phyloP scores from a whole-genome alignment of 2,888 invertebrate species.

The Odontocolon sp. region DNA sequence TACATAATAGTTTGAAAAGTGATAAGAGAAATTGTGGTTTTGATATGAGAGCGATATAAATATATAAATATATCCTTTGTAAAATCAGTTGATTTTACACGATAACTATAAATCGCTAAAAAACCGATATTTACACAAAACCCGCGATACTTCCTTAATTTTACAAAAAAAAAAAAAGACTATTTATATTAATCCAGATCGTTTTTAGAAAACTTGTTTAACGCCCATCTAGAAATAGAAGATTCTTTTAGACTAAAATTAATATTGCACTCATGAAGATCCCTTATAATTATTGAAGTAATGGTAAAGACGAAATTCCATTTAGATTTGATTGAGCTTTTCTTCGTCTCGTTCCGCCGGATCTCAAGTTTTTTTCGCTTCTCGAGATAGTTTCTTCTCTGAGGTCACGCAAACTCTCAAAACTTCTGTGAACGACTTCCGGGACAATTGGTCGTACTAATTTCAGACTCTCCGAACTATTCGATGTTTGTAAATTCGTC shows the following conservation, averaged over 20 bases:
- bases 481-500: neutral
- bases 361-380: slow-evolving; percentile 1
- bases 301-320: neutral
- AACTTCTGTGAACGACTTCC: slow-evolving; percentile 83
- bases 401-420: slow-evolving; percentile 82
- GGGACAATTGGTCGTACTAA: slow-evolving; percentile 83
- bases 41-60: slow-evolving; percentile 17
- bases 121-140: slow-evolving; percentile 20
- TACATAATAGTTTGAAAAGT: slow-evolving; percentile 40
- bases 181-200: neutral
- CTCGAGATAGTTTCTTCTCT: slow-evolving; percentile 76
- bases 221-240: slow-evolving; percentile 41
- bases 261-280: slow-evolving; percentile 6
- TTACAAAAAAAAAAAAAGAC: neutral
- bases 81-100: slow-evolving; percentile 23
- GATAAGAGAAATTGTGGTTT: slow-evolving; percentile 7
- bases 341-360: neutral
- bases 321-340: neutral
- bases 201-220: slow-evolving; percentile 13
- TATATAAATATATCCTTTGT: neutral
- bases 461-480: slow-evolving; percentile 78
- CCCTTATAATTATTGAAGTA: neutral
- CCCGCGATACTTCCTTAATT: neutral
- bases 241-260: slow-evolving; percentile 9
- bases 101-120: neutral